These are phyloP conservation scores for Eulemur coronatus DNA, from an alignment of 2,797 vertebrate genomes.

Conservation along the genomic window DNA sequence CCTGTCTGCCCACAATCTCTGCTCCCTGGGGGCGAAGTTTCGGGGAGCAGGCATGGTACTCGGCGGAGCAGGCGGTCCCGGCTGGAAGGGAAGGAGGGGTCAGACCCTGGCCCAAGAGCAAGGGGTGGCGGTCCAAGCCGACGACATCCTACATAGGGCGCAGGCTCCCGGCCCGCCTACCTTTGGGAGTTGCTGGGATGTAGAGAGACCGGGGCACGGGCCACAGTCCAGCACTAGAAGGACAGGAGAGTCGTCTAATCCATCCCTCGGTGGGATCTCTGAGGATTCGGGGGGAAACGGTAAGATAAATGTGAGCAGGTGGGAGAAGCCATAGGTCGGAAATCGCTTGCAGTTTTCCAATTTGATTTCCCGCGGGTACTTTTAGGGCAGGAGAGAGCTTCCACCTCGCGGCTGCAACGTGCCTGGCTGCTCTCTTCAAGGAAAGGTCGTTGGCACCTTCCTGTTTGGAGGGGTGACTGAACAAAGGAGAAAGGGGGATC, in stretches of 20 bases:
- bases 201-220: background rate
- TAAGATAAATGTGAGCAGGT: background rate
- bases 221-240: background rate
- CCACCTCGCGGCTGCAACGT: background rate
- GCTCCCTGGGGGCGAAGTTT: background rate
- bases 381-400: background rate
- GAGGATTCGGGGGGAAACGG: background rate
- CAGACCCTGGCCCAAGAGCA: background rate
- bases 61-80: constrained; percentile 2
- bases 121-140: background rate
- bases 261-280: background rate
- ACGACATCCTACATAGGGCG: background rate
- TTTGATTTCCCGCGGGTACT: background rate
- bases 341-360: constrained; percentile 40
- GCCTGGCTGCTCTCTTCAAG: background rate
- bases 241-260: background rate
- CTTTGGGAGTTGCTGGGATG: background rate
- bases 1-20: background rate
- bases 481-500: background rate
- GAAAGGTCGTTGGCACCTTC: background rate
- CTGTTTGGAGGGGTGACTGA: background rate
- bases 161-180: background rate
- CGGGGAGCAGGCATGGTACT: background rate
- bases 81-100: background rate
- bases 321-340: background rate